A percentile compares a stretch with the other conserved stretches of the same genome.
Evolutionary conservation across 2,113 vertebrate genomes (phyloP).

Genomic region (Lagopus muta): DNA sequence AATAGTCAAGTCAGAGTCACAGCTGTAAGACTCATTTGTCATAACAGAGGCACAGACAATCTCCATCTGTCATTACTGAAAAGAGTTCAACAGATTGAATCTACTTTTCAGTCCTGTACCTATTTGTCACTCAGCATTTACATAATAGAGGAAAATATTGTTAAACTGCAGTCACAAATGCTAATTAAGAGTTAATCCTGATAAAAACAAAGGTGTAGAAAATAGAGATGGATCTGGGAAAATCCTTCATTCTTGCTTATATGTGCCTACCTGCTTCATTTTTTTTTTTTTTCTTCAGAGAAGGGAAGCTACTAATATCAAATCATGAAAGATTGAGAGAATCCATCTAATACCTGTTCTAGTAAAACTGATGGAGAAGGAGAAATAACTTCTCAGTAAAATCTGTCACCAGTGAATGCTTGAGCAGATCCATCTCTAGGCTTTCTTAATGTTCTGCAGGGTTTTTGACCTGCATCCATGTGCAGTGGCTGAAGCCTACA

Average conservation of each 20-base stretch:
- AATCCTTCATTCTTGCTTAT: not conserved
- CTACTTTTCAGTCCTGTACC: not conserved
- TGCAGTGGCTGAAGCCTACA: not conserved
- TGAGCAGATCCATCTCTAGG: not conserved
- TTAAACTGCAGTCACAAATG: not conserved
- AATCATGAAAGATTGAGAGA: not conserved
- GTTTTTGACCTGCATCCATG: not conserved
- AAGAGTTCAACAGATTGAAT: not conserved
- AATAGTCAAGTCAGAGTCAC: not conserved
- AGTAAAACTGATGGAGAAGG: not conserved
- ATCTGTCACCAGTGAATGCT: not conserved
- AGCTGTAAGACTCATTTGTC: constrained; percentile 2
- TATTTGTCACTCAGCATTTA: not conserved
- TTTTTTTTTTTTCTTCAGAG: not conserved
- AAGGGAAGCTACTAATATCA: not conserved
- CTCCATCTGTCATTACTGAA: not conserved
- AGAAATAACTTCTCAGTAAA: not conserved
- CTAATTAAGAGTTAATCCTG: not conserved
- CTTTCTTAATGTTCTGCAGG: not conserved
- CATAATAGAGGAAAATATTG: not conserved
- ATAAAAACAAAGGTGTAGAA: not conserved
- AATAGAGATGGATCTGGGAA: not conserved
- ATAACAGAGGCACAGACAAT: not conserved
- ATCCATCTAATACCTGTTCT: not conserved
- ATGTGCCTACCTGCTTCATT: not conserved